phyloP scores from a whole-genome alignment of 2,113 vertebrate genomes.

The Malurus alboscapulatus region DNA sequence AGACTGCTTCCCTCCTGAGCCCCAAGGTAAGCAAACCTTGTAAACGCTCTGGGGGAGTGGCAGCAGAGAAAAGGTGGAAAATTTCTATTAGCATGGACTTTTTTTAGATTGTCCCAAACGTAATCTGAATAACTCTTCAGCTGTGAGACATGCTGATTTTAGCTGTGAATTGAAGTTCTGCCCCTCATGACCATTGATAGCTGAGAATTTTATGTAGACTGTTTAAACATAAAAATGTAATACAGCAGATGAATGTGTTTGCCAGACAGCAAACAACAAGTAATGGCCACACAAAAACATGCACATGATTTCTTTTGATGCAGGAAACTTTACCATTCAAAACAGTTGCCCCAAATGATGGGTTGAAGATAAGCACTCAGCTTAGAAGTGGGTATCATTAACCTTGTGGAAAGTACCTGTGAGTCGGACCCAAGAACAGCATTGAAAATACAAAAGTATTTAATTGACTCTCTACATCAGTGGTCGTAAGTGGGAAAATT shows the following conservation, averaged over 20 bases:
- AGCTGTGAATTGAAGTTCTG: neutral
- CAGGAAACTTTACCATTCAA: neutral
- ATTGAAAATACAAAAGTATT: neutral
- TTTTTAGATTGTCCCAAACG: neutral
- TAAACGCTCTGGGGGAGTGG: neutral
- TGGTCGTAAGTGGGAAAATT: neutral
- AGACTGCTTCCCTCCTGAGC: constrained; percentile 6
- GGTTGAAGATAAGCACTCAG: neutral
- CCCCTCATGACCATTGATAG: neutral
- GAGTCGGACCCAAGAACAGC: neutral
- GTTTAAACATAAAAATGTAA: neutral
- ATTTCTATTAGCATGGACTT: neutral
- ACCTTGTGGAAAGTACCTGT: neutral
- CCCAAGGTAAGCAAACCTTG: neutral
- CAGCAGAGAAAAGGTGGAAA: neutral
- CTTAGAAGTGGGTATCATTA: neutral
- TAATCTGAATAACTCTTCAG: neutral
- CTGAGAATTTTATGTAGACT: neutral
- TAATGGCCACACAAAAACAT: neutral
- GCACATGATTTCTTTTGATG: neutral
- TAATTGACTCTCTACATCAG: neutral
- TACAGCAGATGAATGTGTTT: neutral
- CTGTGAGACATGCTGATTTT: neutral
- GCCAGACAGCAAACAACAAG: neutral
- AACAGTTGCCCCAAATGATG: neutral